Evolutionary conservation across 2,797 vertebrate genomes (phyloP), one percentile per base, ranked within the genome.

Genomic region (Dipus sagitta): DNA sequence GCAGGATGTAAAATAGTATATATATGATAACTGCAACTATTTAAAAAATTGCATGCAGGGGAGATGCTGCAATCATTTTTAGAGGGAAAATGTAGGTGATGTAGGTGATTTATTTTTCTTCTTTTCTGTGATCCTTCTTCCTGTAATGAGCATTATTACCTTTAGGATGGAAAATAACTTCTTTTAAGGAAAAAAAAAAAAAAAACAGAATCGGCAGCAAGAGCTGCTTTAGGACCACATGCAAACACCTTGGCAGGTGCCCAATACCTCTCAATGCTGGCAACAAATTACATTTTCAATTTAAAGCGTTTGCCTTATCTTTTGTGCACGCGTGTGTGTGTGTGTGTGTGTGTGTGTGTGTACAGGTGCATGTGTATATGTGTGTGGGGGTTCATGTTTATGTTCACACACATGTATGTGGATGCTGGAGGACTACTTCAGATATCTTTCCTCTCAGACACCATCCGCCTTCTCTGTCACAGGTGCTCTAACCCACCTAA

Each of bases 51-150:
- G 75, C 74, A 86, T 21, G 21, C 34, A 92, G 64, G 23, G 80
- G 94, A 95, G 92, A 88, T 58, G 54, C 28, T 68, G 32, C 34
- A 52, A 78, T 88, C 52, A 78, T 78, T 95, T 95, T 95, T 82
- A 71, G 93, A 67, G 52, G 1, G 13, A 90, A 42, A 93, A 93
- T 71, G 60, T 7, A 71, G 47, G 28, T 90, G 74, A 91, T 90
- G 9, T 47, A 38, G 38, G 38, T 38, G 38, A 38, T 38, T 93
- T 82, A 34, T 86, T 88, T 93, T 90, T 83, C 65, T 92, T 91
- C 68, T 92, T 90, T 68, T 28, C 32, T 0, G 0, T 87, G 82
- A 77, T 90, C 54, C 38, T 94, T 92, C 62, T 92, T 97, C 64
- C 20, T 70, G 11, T 83, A 90, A 94, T 38, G 24, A 92, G 20